phyloP scores from a whole-genome alignment of 2,113 vertebrate species.

The Zosterops pallidus region DNA sequence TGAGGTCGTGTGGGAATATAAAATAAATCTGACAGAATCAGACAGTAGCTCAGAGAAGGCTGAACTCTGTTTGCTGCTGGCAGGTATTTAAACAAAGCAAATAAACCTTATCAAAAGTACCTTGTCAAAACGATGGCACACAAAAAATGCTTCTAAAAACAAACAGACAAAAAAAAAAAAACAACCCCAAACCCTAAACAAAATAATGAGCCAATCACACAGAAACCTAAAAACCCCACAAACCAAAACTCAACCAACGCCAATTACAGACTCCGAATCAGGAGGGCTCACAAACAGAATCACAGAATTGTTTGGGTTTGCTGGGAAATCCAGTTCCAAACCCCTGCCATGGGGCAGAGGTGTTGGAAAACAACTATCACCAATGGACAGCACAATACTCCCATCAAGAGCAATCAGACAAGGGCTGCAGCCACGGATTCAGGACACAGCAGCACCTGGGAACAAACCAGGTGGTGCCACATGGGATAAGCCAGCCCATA shows the following conservation, averaged over 20 bases:
- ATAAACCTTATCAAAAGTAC: not conserved
- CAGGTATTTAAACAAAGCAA: not conserved
- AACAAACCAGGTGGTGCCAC: not conserved
- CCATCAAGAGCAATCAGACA: too few relatives aligned
- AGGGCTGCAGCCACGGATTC: not conserved
- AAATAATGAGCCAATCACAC: not conserved
- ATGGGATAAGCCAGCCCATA: not conserved
- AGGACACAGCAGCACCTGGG: not conserved
- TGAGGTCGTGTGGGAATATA: not conserved
- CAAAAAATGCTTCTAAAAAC: not conserved
- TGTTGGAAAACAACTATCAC: not conserved
- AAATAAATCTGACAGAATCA: not conserved
- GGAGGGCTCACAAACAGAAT: not conserved
- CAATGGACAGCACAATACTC: not conserved
- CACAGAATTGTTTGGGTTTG: not conserved
- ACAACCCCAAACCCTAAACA: not conserved
- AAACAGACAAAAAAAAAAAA: not conserved
- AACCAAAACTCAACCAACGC: not conserved
- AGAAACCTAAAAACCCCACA: not conserved
- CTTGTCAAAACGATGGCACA: not conserved
- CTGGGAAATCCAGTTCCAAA: not conserved
- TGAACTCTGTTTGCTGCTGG: not conserved
- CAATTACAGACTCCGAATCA: rapidly evolving
- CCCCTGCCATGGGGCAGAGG: not conserved
- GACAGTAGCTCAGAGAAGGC: not conserved